Evolutionary conservation across 2,888 invertebrate species (phyloP), one percentile per base, ranked within the genome.

Genomic region (Macrophya alboannulata): DNA sequence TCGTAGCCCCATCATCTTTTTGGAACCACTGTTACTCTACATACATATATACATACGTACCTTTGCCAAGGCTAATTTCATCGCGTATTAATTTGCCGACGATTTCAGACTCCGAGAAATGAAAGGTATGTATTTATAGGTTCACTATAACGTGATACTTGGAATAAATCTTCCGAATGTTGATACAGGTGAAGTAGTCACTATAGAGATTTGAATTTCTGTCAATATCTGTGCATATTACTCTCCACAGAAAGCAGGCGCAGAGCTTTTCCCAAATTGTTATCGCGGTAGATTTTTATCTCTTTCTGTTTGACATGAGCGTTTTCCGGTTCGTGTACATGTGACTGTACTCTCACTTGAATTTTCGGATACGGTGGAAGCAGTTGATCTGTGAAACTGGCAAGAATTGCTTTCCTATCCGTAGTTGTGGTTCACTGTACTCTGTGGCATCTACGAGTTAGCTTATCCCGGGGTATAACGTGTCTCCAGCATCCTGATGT

Each of bases 341-440:
- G 77, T 77, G 3, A 77, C 31, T 51, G 51, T 77, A 51, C 77
- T 31, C 31, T 51, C 31, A 77, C 77, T 31, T 77, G 77, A 51
- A 51, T 59, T 43, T 5, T 31, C 43, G 79, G 40, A 55, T 12
- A 59, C 21, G 21, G 37, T 21, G 43, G 25, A 12, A 81, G 81
- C 62, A 12, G 25, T 62, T 51, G 62, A 81, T 81, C 37, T n/a
- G n/a, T 62, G 40, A 5, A 62, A n/a, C 15, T 81, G 21, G 12
- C 5, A 55, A 25, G 62, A 81, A 40, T 81, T 62, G 62, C 25
- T 43, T 62, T 15, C 5, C 10, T 62, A 21, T 37, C 8, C 31
- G 12, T 12, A 31, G 21, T 43, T 25, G 37, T 62, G 43, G 81
- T 40, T 81, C 12, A 59, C 62, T 81, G 12, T 21, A n/a, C 25